Percentiles rank a stretch among this genome's conserved stretches.
Conservation (phyloP, 2,113 vertebrate genomes). For the Oncorhynchus tshawytscha region DNA sequence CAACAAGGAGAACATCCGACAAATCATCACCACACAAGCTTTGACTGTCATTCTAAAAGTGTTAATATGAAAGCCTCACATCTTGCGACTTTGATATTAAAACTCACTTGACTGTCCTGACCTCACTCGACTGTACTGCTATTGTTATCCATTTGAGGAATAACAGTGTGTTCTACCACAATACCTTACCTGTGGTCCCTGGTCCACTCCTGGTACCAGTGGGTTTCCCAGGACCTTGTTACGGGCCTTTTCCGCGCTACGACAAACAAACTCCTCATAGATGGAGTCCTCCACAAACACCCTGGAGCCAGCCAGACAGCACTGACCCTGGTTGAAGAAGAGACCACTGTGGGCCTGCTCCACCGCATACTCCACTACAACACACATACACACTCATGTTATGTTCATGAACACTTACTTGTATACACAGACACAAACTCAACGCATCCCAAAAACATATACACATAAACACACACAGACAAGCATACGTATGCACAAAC, state of each 20-base stretch:
- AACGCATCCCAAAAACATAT: background rate
- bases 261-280: slow-evolving; percentile 82
- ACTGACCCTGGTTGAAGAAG: slow-evolving; percentile 89
- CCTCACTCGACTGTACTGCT: too few relatives aligned
- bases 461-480: background rate
- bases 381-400: background rate
- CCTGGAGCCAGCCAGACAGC: slow-evolving; percentile 84
- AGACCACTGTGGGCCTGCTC: slow-evolving; percentile 81
- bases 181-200: slow-evolving; percentile 81
- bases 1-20: background rate
- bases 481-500: background rate
- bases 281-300: slow-evolving; percentile 87
- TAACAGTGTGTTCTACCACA: too few relatives aligned
- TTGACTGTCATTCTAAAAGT: background rate
- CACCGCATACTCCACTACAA: slow-evolving; percentile 79
- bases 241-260: slow-evolving; percentile 77
- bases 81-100: too few relatives aligned
- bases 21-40: background rate
- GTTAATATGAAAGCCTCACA: too few relatives aligned
- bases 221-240: slow-evolving; percentile 82
- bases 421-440: background rate
- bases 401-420: background rate
- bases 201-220: slow-evolving; percentile 71
- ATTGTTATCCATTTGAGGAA: too few relatives aligned
- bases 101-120: too few relatives aligned